Evolutionary conservation across 2,113 vertebrate genomes (phyloP).

Genomic region (Anser cygnoides): DNA sequence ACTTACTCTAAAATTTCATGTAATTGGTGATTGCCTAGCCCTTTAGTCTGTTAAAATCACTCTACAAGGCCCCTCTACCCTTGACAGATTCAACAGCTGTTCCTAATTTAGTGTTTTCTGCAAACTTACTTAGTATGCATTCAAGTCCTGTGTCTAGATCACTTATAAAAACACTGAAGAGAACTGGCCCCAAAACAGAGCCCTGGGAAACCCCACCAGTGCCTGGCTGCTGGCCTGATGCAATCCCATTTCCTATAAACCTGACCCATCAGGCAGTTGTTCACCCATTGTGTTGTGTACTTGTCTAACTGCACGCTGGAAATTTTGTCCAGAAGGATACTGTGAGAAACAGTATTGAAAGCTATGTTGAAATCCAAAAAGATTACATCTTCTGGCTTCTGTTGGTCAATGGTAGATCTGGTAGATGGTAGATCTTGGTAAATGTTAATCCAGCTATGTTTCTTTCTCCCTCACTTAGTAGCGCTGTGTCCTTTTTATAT

Average conservation of each 20-base stretch:
- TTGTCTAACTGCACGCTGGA: background rate
- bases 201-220: background rate
- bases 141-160: background rate
- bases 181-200: background rate
- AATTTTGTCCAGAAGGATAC: background rate
- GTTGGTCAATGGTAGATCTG: background rate
- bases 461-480: background rate
- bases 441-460: background rate
- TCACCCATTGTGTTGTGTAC: background rate
- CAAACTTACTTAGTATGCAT: background rate
- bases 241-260: background rate
- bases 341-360: background rate
- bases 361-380: background rate
- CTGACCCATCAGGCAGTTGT: background rate
- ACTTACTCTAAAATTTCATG: background rate
- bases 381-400: background rate
- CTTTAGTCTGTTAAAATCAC: background rate
- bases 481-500: background rate
- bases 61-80: background rate
- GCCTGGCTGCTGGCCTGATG: background rate
- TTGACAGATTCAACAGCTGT: background rate
- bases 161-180: background rate
- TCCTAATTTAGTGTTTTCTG: background rate
- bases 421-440: too few relatives aligned
- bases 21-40: background rate